Evolutionary conservation across 1,140 invertebrate species (phyloP), one percentile per base, ranked within the genome.

Genomic region (Heliconius congener): DNA sequence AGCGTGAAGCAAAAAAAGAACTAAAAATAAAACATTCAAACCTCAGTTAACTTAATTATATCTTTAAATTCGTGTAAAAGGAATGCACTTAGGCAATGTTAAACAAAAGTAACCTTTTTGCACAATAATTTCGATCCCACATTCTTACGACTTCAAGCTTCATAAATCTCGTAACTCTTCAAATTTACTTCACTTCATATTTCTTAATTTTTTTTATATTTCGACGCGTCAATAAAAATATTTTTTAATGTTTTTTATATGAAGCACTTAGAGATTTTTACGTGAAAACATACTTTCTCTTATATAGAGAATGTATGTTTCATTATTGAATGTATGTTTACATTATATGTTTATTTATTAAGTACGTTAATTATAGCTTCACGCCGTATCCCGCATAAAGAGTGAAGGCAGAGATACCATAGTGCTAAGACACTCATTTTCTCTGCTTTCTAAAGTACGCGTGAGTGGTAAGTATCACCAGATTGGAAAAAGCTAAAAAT

Each of bases 161-260:
- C 60, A 66, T 66, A 66, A 66, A 66, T 30, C 60, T 66, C 60
- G 60, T 66, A 27, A 66, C 60, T 57, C 55, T 27, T 66, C 60
- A 66, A 66, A 27, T 66, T 66, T 66, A 66, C 57, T 66, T 66
- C n/a, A 66, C 60, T 66, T 66, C n/a, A 66, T 27, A 66, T 66
- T 66, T 66, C 60, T 30, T 27, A n/a, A 66, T 66, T 66, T 66
- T 66, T 66, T 66, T 66, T 30, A 27, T 66, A 66, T 27, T 9
- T 5, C 34, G 57, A 66, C 57, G 55, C 19, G n/a, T n/a, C 8
- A 66, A 66, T 66, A 30, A 66, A 27, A 66, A 66, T 27, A 27
- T 27, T 66, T 30, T 30, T 66, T 66, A 66, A 13, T 66, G 57
- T 27, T 66, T 13, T 66, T 66, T 30, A 27, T 66, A 66, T 66